Percentiles rank a stretch among this genome's conserved stretches.
Evolutionary conservation across 2,797 vertebrate species (phyloP).

Genomic region (Pseudocheirus occidentalis): DNA sequence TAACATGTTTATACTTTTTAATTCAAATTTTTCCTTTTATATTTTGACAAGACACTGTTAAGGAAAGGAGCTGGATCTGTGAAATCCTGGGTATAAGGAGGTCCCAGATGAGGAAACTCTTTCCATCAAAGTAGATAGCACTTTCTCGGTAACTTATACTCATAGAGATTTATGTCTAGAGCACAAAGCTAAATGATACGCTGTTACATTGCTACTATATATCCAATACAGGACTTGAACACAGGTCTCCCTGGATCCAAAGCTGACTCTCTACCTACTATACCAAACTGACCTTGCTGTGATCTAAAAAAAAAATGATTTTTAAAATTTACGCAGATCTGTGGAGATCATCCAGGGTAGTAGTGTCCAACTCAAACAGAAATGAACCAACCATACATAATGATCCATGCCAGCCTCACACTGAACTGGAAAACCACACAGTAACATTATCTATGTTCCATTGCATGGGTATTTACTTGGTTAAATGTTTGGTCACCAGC

Average conservation of each 20-base stretch:
- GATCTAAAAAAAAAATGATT: no score
- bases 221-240: neutral
- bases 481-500: neutral
- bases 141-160: neutral
- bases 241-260: neutral
- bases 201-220: neutral
- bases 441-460: neutral
- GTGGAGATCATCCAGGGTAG: neutral
- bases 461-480: neutral
- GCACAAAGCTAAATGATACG: neutral
- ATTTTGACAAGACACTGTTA: neutral
- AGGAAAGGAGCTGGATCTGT: neutral
- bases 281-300: neutral
- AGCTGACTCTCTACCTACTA: neutral
- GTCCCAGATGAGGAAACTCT: neutral
- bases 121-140: neutral
- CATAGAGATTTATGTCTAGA: neutral
- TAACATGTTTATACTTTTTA: neutral
- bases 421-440: neutral
- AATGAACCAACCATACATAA: neutral
- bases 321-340: neutral
- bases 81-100: neutral
- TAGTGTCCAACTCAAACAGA: neutral
- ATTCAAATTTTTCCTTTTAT: neutral
- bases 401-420: neutral